Percentiles rank a stretch among this genome's conserved stretches.
phyloP scores from a whole-genome alignment of 2,888 invertebrate genomes.

The Hoplodrina ambigua region DNA sequence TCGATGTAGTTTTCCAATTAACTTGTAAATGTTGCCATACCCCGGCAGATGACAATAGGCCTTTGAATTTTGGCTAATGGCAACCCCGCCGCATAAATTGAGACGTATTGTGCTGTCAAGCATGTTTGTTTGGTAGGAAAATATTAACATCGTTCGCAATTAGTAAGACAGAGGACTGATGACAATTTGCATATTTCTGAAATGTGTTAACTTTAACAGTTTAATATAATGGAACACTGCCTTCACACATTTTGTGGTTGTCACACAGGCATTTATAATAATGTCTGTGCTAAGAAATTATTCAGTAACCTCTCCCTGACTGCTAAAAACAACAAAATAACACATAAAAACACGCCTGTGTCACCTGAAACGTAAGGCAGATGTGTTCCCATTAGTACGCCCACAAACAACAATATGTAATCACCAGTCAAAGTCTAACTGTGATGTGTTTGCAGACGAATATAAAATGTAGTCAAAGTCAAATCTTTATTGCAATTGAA shows the following conservation, averaged over 20 bases:
- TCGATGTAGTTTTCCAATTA: constrained; percentile 76
- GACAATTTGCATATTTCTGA: constrained; percentile 65
- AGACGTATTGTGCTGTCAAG: constrained; percentile 63
- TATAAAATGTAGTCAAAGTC: no score
- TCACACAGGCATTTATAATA: no score
- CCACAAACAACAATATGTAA: not conserved
- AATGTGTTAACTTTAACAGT: constrained; percentile 17
- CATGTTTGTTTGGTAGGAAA: constrained; percentile 66
- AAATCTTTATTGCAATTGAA: no score
- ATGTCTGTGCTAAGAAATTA: not conserved
- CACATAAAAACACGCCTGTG: no score
- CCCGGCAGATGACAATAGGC: constrained; percentile 54
- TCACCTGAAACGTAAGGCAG: no score
- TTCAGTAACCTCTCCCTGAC: accelerated
- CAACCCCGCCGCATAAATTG: constrained; percentile 64
- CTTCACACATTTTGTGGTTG: not conserved
- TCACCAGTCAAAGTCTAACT: no score
- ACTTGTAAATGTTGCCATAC: constrained; percentile 64
- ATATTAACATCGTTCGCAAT: constrained; percentile 62
- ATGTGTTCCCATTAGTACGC: no score
- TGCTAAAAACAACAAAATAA: not conserved
- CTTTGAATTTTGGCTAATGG: constrained; percentile 63
- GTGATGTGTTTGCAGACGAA: no score
- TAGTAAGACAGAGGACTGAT: constrained; percentile 57
- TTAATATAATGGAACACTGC: constrained; percentile 4